Evolutionary conservation across 2,113 vertebrate genomes (phyloP), one percentile per base, ranked within the genome.

Genomic region (Podarcis cretensis): DNA sequence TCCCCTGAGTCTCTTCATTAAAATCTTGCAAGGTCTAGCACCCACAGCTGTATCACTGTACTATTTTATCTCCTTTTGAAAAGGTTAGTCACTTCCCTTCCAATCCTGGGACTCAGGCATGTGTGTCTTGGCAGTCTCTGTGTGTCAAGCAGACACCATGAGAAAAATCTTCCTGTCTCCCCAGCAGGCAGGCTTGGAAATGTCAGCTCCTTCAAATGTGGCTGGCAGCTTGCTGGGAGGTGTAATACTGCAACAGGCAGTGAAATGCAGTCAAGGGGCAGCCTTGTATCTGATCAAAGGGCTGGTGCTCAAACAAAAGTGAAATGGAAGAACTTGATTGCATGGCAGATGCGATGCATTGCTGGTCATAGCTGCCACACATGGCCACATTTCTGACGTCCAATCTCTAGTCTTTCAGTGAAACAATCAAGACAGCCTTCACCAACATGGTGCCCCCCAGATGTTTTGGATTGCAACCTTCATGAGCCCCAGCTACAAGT

Each of bases 281-380:
- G 35, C 37, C 77, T 30, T 16, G 2, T 79, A 54, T 1, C 43
- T 1, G 23, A 84, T 57, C 9, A 12, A 0, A 57, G 13, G 1
- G 0, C 6, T 57, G 13, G 71, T 77, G 0, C 14, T 85, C 32
- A 7, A 13, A 0, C 71, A 0, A 0, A 0, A 76, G 25, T 1
- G 5, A 23, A 40, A 32, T 40, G 30, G 43, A 43, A 79, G 65
- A 59, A 59, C 48, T 80, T 63, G 40, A 89, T 63, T 35, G 12
- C 76, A n/a, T 79, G 43, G 30, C 65, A 73, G 66, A 27, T 65
- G 23, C 0, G 0, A 3, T 63, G 80, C 48, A 66, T 69, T 75
- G n/a, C 84, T 14, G 80, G 20, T n/a, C 32, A 71, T 40, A 25
- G 43, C 68, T 3, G 48, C 13, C 57, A 69, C 12, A 37, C 35